Base-by-base conservation (phyloP, 2,113 vertebrate species). In the Onychostruthus taczanowskii region DNA sequence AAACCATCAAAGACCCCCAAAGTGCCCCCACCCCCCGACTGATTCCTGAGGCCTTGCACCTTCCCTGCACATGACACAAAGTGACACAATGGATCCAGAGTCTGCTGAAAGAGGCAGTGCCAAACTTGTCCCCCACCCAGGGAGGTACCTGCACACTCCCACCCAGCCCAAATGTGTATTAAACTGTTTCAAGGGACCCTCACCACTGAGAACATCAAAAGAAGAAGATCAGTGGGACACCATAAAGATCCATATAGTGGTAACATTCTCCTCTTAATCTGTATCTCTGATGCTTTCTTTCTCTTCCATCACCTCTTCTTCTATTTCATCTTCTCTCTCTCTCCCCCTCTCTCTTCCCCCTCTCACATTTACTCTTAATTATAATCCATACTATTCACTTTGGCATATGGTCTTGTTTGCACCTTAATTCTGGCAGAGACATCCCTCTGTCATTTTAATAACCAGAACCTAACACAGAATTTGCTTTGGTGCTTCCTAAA, bases 1-100 rank as follows among this genome's bases (percentile, higher is more conserved):
- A 24, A 37, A 37, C 37, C 37, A 37, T 37, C 37, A 37, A 37
- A 37, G 37, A 37, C 37, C 37, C n/a, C 22, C 56, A 59, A 16
- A 59, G n/a, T 59, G 22, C n/a, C 56, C n/a, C 23, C 23, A 59
- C 10, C 13, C 24, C 17, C 18, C 1, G 1, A 46, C 33, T 56
- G 39, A 37, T 37, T 67, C 20, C 41, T 31, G 62, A 56, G 16
- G 50, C 21, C n/a, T 44, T 31, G 49, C 49, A 24, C 26, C 39
- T 24, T 39, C 19, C 37, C 9, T 11, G 39, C 19, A 23, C 0
- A 2, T 18, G 31, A 35, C 24, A 2, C 5, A 35, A 44, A 24
- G 16, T 2, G 33, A 37, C 31, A 41, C 9, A 46, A 37, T 2
- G 18, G 41, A 31, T 56, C 27, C 50, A 56, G 41, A 55, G 16